Conservation (phyloP, 1,140 invertebrate species). For the Rhagoletis pomonella region DNA sequence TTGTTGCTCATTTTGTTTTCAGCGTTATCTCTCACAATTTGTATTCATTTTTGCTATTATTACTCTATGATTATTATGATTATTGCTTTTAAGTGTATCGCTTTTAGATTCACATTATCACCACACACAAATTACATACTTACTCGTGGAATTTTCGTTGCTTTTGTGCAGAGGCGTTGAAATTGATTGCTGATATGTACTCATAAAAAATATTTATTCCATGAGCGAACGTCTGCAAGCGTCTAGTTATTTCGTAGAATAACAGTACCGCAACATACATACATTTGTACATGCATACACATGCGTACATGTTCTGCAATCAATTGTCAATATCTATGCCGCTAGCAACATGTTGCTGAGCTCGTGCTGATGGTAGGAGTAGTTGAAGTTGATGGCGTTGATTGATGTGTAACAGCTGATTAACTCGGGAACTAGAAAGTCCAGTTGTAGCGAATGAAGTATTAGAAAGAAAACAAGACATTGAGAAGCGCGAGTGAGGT, state of each 20-base stretch:
- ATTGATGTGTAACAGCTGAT: conserved; percentile 23
- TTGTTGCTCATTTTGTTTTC: too few species aligned
- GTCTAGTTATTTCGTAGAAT: neutral
- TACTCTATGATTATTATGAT: conserved; percentile 18
- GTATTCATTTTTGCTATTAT: neutral
- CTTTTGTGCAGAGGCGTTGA: neutral
- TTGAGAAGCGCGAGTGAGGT: too few species aligned
- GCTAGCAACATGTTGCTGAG: neutral
- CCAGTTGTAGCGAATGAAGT: neutral
- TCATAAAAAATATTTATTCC: neutral
- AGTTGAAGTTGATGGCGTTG: neutral
- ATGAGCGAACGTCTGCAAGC: neutral
- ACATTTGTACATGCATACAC: too few species aligned
- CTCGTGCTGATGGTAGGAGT: neutral
- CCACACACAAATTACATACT: conserved; percentile 3
- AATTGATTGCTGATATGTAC: neutral
- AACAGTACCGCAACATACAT: conserved; percentile 24
- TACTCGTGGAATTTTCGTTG: neutral
- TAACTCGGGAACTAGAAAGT: conserved; percentile 10
- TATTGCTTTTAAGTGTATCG: conserved; percentile 7
- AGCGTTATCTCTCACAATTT: too few species aligned
- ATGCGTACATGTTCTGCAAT: neutral
- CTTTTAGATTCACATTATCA: conserved; percentile 30
- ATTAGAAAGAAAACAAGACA: too few species aligned
- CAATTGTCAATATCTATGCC: conserved; percentile 15